Percentiles rank a stretch among this genome's conserved stretches.
Conservation (phyloP, 2,797 vertebrate genomes). For the Coracias cyanogaster region DNA sequence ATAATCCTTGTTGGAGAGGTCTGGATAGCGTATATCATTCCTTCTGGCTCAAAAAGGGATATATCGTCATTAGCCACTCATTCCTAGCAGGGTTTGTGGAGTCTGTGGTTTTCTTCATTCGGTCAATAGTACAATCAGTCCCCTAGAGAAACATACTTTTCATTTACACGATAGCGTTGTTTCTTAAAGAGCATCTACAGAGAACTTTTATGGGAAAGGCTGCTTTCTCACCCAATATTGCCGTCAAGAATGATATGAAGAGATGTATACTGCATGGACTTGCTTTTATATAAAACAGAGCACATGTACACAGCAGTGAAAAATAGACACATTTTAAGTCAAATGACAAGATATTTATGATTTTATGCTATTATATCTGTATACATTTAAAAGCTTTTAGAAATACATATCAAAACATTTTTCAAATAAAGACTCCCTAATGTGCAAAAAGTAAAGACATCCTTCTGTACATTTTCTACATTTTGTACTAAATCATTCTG, state of each 20-base stretch:
- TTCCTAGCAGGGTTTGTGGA: slow-evolving; percentile 11
- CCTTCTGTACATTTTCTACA: background rate
- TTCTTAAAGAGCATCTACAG: slow-evolving; percentile 31
- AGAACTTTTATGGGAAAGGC: slow-evolving; percentile 36
- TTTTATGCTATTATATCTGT: background rate
- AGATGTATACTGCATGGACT: background rate
- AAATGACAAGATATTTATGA: background rate
- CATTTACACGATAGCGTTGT: slow-evolving; percentile 21
- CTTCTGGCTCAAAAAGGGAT: background rate
- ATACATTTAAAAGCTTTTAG: slow-evolving; percentile 5
- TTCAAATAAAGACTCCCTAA: background rate
- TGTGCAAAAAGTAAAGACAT: slow-evolving; percentile 20
- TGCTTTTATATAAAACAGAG: slow-evolving; percentile 56
- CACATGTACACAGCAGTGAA: background rate
- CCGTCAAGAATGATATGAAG: slow-evolving; percentile 33
- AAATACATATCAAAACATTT: slow-evolving; percentile 25
- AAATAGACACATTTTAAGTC: slow-evolving; percentile 22
- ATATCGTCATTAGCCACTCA: slow-evolving; percentile 16
- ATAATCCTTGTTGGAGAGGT: slow-evolving; percentile 9
- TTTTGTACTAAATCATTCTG: background rate
- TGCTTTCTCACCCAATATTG: slow-evolving; percentile 56
- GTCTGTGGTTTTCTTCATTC: slow-evolving; percentile 34
- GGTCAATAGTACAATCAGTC: background rate
- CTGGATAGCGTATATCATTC: background rate
- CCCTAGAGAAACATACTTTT: slow-evolving; percentile 26